These are phyloP conservation scores for Ciconia maguari DNA, from an alignment of 2,113 vertebrate species.

Conservation along the genomic window DNA sequence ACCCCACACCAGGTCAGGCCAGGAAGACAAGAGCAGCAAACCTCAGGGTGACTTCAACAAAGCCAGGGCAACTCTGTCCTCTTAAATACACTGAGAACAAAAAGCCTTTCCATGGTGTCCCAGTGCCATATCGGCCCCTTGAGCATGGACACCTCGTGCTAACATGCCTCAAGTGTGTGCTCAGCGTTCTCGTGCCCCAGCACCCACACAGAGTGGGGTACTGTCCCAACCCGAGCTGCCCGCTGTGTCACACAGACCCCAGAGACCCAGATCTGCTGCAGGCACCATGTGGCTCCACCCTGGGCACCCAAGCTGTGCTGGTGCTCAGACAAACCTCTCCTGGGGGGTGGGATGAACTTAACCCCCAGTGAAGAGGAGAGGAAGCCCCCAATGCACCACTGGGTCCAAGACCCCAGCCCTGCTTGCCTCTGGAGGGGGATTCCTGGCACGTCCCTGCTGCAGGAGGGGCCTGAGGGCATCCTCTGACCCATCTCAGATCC, in stretches of 20 bases:
- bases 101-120: background rate
- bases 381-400: fast-evolving
- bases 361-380: background rate
- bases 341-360: background rate
- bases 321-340: background rate
- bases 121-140: background rate
- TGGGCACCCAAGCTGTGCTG: background rate
- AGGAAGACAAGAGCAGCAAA: background rate
- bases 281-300: fast-evolving
- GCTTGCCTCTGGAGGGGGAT: background rate
- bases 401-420: background rate
- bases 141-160: background rate
- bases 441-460: background rate
- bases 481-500: background rate
- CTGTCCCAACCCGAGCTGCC: fast-evolving
- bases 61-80: background rate
- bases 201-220: fast-evolving
- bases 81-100: background rate
- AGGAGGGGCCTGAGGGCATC: background rate
- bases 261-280: background rate
- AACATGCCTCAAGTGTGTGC: fast-evolving
- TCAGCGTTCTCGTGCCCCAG: background rate
- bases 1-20: background rate
- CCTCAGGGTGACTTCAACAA: background rate
- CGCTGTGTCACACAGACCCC: background rate